Conservation (phyloP, 1,140 invertebrate genomes). For the Frieseomelitta varia region DNA sequence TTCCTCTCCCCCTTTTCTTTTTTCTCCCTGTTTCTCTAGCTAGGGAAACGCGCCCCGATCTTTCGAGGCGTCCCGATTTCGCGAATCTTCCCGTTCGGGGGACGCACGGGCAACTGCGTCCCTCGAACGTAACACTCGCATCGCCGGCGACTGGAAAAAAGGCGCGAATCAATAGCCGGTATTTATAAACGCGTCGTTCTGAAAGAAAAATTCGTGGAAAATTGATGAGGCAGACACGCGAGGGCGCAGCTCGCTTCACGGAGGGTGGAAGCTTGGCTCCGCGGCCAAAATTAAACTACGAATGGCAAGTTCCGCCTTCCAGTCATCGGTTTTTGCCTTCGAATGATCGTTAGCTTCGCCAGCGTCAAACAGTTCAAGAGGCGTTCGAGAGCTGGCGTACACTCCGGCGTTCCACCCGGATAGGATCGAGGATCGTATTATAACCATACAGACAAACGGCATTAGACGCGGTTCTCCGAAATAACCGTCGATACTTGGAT, state of each 20-base stretch:
- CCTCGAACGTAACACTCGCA: constrained; percentile 11
- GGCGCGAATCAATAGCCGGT: constrained; percentile 9
- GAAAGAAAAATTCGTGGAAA: constrained; percentile 1
- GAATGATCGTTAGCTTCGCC: constrained; percentile 8
- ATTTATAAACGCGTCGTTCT: constrained; percentile 29
- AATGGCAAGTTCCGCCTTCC: constrained; percentile 24
- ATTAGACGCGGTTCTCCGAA: neutral
- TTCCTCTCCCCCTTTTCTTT: too few relatives aligned
- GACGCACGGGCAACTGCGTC: too few relatives aligned
- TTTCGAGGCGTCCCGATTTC: neutral
- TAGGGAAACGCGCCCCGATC: neutral
- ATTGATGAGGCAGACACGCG: constrained; percentile 5
- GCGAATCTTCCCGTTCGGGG: neutral
- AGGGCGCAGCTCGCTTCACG: neutral
- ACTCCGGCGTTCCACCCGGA: neutral
- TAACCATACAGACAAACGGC: neutral
- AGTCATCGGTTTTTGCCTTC: neutral
- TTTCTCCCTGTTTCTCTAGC: neutral
- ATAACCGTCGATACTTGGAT: neutral
- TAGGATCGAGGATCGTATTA: constrained; percentile 31
- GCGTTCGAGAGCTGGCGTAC: neutral
- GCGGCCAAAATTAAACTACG: constrained; percentile 23
- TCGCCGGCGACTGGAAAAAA: neutral
- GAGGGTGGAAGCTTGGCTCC: neutral
- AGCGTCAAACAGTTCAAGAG: constrained; percentile 11